Evolutionary conservation across 1,140 invertebrate species (phyloP), one percentile per base, ranked within the genome.

Genomic region (Zaprionus capensis): DNA sequence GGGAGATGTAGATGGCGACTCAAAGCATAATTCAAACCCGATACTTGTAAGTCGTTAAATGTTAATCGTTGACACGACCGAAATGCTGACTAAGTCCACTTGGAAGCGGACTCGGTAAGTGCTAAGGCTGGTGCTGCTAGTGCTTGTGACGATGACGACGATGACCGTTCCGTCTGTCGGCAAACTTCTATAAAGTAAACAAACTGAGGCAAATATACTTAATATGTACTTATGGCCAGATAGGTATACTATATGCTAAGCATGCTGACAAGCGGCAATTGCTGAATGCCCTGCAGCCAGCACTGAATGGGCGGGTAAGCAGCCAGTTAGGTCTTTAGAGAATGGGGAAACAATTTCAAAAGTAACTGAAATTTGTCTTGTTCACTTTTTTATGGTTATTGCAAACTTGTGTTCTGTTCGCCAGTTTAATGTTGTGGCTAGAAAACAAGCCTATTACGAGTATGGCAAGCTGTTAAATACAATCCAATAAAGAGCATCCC

Each of bases 61-160:
- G 84, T 86, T 86, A 87, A 88, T 87, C 84, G 80, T 68, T 86
- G 82, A 86, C 82, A 85, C 82, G 84, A 88, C 84, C 83, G 64
- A 87, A 81, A 76, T 73, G 82, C 76, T 86, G 82, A 85, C 80
- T 86, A 82, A 81, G 59, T 75, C 67, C 67, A 67, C 51, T 44
- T 41, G 36, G 65, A 72, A 67, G 61, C 41, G 24, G 75, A 70
- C 58, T 17, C 14, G 38, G 15, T 41, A n/a, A 63, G 41, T 34
- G 28, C 7, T 9, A 6, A 31, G 62, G 63, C 73, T 5, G n/a
- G 12, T 41, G 38, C 31, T 34, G 9, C 3, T 28, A 7, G 1
- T 28, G 26, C 6, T 7, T 28, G 26, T 28, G 26, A 28, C 6
- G 26, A 28, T 7, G 26, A 28, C 11, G 38, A 41, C 38, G 38